Evolutionary conservation across 2,888 invertebrate genomes (phyloP).

Genomic region (Dicyrtoma fusca): DNA sequence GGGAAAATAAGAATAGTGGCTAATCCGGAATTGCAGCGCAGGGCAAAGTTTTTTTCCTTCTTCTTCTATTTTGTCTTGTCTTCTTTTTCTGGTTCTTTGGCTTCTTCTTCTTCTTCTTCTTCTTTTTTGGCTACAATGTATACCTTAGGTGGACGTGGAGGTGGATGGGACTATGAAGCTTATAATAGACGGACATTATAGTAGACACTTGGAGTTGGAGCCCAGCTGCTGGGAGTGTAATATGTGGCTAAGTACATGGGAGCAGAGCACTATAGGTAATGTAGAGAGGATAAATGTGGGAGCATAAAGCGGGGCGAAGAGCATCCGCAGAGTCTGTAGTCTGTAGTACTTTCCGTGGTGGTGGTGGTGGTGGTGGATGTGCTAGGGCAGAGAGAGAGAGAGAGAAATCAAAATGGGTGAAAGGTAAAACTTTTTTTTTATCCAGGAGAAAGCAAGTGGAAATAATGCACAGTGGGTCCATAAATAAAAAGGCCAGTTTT

Average conservation of each 20-base stretch:
- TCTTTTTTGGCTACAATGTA: slow-evolving; percentile 7
- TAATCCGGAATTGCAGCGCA: slow-evolving; percentile 34
- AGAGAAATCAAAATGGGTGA: slow-evolving; percentile 48
- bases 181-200: too few species aligned
- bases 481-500: slow-evolving; percentile 49
- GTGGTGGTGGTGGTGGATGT: background rate
- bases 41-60: slow-evolving; percentile 5
- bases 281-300: slow-evolving; percentile 34
- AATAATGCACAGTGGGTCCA: slow-evolving; percentile 54
- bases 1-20: slow-evolving; percentile 36
- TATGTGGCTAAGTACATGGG: background rate
- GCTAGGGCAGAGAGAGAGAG: slow-evolving; percentile 17
- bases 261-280: slow-evolving; percentile 26
- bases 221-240: slow-evolving; percentile 22
- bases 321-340: too few species aligned
- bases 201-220: slow-evolving; percentile 32
- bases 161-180: background rate
- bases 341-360: too few species aligned
- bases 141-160: slow-evolving; percentile 6
- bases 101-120: slow-evolving; percentile 6
- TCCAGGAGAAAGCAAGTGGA: slow-evolving; percentile 45
- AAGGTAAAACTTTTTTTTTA: slow-evolving; percentile 49
- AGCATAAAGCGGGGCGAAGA: slow-evolving; percentile 31
- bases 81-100: slow-evolving; percentile 16
- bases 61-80: slow-evolving; percentile 1